These are phyloP conservation scores for Cossypha caffra DNA, from an alignment of 2,797 vertebrate species.

Conservation along the genomic window DNA sequence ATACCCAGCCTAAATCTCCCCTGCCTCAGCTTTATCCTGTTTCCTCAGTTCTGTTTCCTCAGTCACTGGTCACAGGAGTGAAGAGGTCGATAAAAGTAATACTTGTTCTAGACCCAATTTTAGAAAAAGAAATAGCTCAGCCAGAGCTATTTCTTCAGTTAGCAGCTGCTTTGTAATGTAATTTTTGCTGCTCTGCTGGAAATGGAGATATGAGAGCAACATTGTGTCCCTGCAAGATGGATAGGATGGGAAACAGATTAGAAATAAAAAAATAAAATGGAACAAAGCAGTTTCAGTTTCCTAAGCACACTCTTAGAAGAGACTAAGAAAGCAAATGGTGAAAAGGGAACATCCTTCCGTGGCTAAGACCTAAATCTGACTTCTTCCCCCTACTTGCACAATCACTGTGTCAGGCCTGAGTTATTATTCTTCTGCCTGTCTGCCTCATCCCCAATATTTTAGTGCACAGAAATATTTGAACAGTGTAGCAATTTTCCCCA, in stretches of 20 bases:
- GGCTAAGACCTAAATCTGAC: not conserved
- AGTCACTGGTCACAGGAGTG: fast-evolving
- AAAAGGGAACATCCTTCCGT: not conserved
- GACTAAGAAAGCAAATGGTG: not conserved
- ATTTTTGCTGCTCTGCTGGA: not conserved
- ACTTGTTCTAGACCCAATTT: not conserved
- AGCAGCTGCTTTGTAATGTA: not conserved
- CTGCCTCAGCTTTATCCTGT: not conserved
- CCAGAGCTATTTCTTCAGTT: not conserved
- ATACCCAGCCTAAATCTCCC: not conserved
- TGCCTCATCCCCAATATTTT: not conserved
- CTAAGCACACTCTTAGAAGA: not conserved
- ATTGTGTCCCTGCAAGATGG: not conserved
- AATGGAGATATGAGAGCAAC: not conserved
- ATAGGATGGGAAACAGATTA: not conserved
- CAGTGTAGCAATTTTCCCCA: not conserved
- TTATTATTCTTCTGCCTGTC: not conserved
- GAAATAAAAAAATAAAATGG: not conserved
- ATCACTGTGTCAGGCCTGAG: not conserved
- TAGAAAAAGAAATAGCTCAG: not conserved
- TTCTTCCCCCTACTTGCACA: not conserved
- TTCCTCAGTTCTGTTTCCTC: not conserved
- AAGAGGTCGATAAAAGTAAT: not conserved
- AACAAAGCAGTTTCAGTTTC: not conserved
- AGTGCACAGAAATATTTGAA: not conserved